Evolutionary conservation across 1,140 invertebrate species (phyloP), one percentile per base, ranked within the genome.

Genomic region (Caerostris extrusa): DNA sequence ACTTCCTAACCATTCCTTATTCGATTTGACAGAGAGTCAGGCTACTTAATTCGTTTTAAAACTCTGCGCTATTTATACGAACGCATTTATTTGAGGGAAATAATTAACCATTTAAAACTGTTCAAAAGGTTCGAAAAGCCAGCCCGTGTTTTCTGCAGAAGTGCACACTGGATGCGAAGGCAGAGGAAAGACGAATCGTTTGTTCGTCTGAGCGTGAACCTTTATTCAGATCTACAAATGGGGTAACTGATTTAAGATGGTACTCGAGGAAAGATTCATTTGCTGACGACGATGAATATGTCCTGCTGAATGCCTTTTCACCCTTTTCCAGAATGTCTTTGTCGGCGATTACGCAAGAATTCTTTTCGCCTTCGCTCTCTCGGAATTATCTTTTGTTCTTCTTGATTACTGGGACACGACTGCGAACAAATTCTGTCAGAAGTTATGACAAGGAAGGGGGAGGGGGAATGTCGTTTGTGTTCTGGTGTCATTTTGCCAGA

Each of bases 271-370:
- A 17, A 56, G 55, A 83, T 83, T 83, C 55, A 58, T 83, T 83
- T 83, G 82, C 55, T 83, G 82, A 83, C 82, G 82, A 57, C 55
- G 56, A 83, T 83, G 82, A 83, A 77, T 77, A 77, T 77, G 61
- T 77, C 34, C 71, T 77, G n/a, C 17, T 10, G 17, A 19, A 7
- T 19, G 5, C 71, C 19, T 53, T 19, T n/a, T n/a, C n/a, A n/a
- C n/a, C n/a, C n/a, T 34, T 34, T 8, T 81, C 19, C 50, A 17
- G 55, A 58, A 58, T 14, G n/a, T 58, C 82, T 83, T 83, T 83
- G 82, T n/a, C 53, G 81, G 77, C 17, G 77, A 53, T 83, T n/a
- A n/a, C 8, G 53, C 8, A 57, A 56, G 57, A 83, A 83, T 83
- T 83, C 82, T 58, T 56, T 58, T 58, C 55, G 8, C 71, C 34